Base-by-base conservation (phyloP, 2,888 invertebrate genomes). In the Stegophylla sp. region DNA sequence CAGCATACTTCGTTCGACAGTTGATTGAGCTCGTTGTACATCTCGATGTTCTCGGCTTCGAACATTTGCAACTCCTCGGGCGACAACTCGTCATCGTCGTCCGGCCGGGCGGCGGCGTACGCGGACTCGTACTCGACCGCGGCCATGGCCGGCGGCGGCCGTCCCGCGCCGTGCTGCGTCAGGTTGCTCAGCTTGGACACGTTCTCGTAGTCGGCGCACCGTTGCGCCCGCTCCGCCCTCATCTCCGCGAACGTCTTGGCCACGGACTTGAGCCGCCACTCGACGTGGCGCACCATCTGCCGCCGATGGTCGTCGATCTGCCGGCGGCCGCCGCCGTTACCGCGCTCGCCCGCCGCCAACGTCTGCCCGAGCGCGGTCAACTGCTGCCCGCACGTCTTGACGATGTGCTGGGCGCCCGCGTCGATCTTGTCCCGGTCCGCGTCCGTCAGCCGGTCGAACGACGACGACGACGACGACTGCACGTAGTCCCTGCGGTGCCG, bases 11-110 rank as follows among this genome's bases (percentile, higher is more conserved):
- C 97, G 85, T 96, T 95, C 0, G 93, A 92, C 85, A 96, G 89
- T 82, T 92, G 94, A 86, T 95, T 96, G 69, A 98, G 88, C 84
- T 97, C 94, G 85, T 95, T 93, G 85, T 92, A 92, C 13, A 98
- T 87, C 84, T 93, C 92, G 79, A 92, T 90, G 87, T 98, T 98
- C 88, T 98, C 98, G 0, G 92, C 91, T 86, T 97, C 95, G 87
- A 96, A 94, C 90, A 97, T 92, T 87, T 97, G 97, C 82, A 95
- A 88, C 86, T 97, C 97, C 85, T 97, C 97, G 0, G 93, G 89
- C 83, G 93, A 93, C 0, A 95, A 86, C 82, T 91, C 90, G 59
- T 91, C 90, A 17, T 91, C 90, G 59, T 91, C 90, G n/a, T 82
- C 81, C 15, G 71, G 41, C 5, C 67, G 73, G 59, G 41, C 48